Evolutionary conservation across 2,888 invertebrate species (phyloP), one percentile per base, ranked within the genome.

Genomic region (Drosophila mettleri): DNA sequence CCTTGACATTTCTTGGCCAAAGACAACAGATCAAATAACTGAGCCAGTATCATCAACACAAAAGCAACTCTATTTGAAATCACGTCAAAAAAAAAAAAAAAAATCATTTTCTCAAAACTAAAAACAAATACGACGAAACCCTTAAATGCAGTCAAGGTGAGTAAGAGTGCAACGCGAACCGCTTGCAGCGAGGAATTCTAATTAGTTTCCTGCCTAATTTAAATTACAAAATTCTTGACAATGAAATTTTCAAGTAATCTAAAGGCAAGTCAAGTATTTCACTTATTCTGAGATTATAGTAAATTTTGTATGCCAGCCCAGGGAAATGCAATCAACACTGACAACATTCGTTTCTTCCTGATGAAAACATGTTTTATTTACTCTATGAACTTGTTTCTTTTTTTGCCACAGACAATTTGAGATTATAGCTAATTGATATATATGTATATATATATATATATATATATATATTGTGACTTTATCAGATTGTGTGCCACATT

Each of bases 1-100:
- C 74, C 74, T 67, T 74, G 78, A 73, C 73, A 74, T 68, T 76
- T 67, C 41, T 38, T 39, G 41, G 69, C 45, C 59, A 43, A 45
- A 45, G 31, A 33, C 46, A 49, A 33, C 38, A 31, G 52, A 51
- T 64, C 64, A 39, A 53, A 53, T 43, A 33, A 39, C 55, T 43
- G 16, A 43, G 31, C 24, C 31, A 24, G 5, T n/a, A 38, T 36
- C 48, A 48, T 39, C 18, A 34, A 67, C 24, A 22, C 12, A 48
- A 49, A 38, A 20, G 22, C 8, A 18, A 29, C 51, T 24, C 24
- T 12, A 24, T n/a, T 51, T 51, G 9, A 38, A 29, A 27, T 39
- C 34, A 51, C 34, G 27, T 51, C n/a, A n/a, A n/a, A n/a, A n/a
- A n/a, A n/a, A n/a, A n/a, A n/a, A n/a, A n/a, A 18, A 51, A 36